Conservation (phyloP, 2,888 invertebrate species). For the Branchipolynoe longqiensis region DNA sequence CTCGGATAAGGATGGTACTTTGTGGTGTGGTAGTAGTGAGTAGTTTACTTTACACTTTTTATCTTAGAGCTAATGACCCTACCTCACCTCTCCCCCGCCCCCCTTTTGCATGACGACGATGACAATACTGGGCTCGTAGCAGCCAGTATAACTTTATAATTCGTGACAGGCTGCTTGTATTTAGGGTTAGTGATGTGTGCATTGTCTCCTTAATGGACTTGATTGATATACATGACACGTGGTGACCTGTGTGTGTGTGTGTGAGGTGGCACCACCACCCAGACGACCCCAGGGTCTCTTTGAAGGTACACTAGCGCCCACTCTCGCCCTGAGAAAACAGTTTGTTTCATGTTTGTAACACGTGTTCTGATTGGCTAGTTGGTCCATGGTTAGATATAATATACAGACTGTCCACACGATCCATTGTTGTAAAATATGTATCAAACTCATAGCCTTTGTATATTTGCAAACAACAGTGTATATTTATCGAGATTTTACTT, state of each 20-base stretch:
- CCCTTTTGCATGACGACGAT: constrained; percentile 43
- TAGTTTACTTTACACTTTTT: constrained; percentile 50
- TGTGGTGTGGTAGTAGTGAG: constrained; percentile 52
- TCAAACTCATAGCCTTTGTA: constrained; percentile 56
- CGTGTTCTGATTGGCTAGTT: constrained; percentile 50
- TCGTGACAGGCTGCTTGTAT: constrained; percentile 56
- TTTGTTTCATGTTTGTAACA: constrained; percentile 52
- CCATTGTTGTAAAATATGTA: constrained; percentile 56
- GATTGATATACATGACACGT: constrained; percentile 27
- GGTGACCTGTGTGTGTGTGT: not conserved
- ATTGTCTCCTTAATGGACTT: constrained; percentile 45
- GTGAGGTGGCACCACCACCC: not conserved
- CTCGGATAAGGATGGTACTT: constrained; percentile 33
- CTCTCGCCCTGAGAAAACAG: constrained; percentile 18
- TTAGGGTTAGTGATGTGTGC: constrained; percentile 42
- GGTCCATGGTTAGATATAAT: constrained; percentile 44
- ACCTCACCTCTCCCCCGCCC: too few relatives aligned
- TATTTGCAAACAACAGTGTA: constrained; percentile 57
- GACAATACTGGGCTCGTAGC: not conserved
- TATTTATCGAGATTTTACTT: constrained; percentile 54
- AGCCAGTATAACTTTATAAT: constrained; percentile 38
- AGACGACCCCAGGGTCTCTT: constrained; percentile 12
- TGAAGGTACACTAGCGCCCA: not conserved
- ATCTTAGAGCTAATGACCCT: constrained; percentile 33
- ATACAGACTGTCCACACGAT: constrained; percentile 37